phyloP scores from a whole-genome alignment of 2,797 vertebrate species.

The Rhynchotus rufescens region DNA sequence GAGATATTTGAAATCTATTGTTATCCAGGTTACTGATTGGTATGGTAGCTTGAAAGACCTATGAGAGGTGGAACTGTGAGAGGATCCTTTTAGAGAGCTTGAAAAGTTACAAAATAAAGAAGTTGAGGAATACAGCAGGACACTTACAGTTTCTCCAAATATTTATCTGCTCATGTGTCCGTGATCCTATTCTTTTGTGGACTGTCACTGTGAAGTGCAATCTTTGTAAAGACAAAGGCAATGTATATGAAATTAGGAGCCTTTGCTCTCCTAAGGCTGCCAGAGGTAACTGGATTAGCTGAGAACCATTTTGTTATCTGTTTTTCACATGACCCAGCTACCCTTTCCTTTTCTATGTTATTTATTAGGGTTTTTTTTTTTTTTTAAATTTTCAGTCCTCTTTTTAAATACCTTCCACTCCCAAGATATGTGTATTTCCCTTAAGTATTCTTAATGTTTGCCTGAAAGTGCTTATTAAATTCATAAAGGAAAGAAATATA shows the following conservation, averaged over 20 bases:
- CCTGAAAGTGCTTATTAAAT: slow-evolving; percentile 18
- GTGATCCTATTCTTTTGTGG: background rate
- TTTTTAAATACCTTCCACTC: background rate
- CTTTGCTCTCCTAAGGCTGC: background rate
- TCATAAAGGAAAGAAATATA: slow-evolving; percentile 32
- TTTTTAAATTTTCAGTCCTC: background rate
- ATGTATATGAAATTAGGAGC: background rate
- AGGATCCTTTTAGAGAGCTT: background rate
- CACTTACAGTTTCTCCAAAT: background rate
- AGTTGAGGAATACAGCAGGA: background rate
- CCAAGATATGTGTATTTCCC: background rate
- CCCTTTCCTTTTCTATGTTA: background rate
- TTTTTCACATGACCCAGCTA: background rate
- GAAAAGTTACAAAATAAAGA: background rate
- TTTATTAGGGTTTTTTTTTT: background rate
- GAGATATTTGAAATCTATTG: background rate
- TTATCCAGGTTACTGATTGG: background rate
- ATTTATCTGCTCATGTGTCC: background rate
- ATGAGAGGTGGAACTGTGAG: background rate
- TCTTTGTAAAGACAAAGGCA: background rate
- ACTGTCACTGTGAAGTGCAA: background rate
- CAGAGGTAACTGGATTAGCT: background rate
- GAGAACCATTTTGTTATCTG: background rate
- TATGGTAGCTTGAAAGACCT: background rate
- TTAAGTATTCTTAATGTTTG: slow-evolving; percentile 1